Evolutionary conservation across 2,888 invertebrate species (phyloP).

Genomic region (Formica aserva): DNA sequence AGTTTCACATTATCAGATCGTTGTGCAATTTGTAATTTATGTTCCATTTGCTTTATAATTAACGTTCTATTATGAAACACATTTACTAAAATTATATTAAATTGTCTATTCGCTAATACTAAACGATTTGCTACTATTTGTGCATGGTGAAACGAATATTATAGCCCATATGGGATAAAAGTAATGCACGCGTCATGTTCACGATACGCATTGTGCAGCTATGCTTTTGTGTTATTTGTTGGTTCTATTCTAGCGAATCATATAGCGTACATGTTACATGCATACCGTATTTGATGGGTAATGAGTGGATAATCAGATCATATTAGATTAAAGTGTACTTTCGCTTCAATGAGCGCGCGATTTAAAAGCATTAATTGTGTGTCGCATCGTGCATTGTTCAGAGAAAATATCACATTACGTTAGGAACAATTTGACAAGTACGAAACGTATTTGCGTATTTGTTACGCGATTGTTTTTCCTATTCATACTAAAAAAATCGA

Average conservation of each 20-base stretch:
- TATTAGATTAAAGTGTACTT: slow-evolving; percentile 45
- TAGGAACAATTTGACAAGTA: slow-evolving; percentile 11
- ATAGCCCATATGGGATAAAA: slow-evolving; percentile 10
- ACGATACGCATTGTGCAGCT: neutral
- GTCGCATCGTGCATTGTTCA: neutral
- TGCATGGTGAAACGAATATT: slow-evolving; percentile 17
- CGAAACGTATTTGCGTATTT: slow-evolving; percentile 10
- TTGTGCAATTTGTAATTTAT: slow-evolving; percentile 41
- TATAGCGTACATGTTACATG: slow-evolving; percentile 5
- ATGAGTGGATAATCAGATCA: slow-evolving; percentile 42
- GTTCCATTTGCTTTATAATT: slow-evolving; percentile 37
- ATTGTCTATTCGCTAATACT: slow-evolving; percentile 31
- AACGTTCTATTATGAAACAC: slow-evolving; percentile 43
- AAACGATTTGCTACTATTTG: slow-evolving; percentile 33
- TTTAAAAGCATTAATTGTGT: slow-evolving; percentile 40
- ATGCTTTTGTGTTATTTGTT: slow-evolving; percentile 40
- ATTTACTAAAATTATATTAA: slow-evolving; percentile 22
- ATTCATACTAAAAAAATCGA: neutral
- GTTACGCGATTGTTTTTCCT: neutral
- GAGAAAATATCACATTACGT: slow-evolving; percentile 12
- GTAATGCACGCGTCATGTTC: slow-evolving; percentile 37
- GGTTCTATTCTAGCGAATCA: slow-evolving; percentile 5
- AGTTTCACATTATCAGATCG: slow-evolving; percentile 30
- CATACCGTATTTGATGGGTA: slow-evolving; percentile 38
- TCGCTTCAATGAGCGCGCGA: neutral